Conservation (phyloP, 2,113 vertebrate genomes). For the Paracanthobrama guichenoti region DNA sequence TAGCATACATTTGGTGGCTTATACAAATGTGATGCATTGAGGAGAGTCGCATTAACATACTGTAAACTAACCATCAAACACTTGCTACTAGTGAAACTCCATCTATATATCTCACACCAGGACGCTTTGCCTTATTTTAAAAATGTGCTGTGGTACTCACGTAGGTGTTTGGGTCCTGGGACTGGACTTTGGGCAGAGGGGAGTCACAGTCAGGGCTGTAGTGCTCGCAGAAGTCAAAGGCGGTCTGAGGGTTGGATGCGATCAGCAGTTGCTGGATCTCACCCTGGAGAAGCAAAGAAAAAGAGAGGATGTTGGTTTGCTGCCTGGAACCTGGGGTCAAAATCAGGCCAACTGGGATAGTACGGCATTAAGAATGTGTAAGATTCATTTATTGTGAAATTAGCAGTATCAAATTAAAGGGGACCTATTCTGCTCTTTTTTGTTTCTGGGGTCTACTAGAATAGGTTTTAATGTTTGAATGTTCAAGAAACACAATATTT, state of each 20-base stretch:
- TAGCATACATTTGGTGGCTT: not conserved
- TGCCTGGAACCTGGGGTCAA: not conserved
- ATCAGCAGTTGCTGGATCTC: conserved; percentile 89
- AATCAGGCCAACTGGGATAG: not conserved
- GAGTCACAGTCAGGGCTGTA: conserved; percentile 83
- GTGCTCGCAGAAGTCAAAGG: conserved; percentile 87
- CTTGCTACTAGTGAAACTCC: not conserved
- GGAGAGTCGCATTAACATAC: not conserved
- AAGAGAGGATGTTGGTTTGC: not conserved
- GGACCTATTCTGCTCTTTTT: no score
- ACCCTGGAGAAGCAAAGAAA: conserved; percentile 71
- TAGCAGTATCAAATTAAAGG: no score
- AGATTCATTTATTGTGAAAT: no score
- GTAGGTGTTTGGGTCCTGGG: conserved; percentile 78
- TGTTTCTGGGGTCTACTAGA: no score
- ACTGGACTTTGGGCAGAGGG: conserved; percentile 73
- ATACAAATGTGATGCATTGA: not conserved
- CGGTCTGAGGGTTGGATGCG: conserved; percentile 81
- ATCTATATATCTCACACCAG: not conserved
- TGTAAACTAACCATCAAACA: not conserved
- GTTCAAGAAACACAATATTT: no score
- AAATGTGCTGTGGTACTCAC: conserved; percentile 68
- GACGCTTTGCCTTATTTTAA: not conserved
- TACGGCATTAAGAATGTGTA: not conserved
- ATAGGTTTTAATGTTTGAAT: no score